Evolutionary conservation across 1,140 invertebrate genomes (phyloP).

Genomic region (Aporrectodea caliginosa): DNA sequence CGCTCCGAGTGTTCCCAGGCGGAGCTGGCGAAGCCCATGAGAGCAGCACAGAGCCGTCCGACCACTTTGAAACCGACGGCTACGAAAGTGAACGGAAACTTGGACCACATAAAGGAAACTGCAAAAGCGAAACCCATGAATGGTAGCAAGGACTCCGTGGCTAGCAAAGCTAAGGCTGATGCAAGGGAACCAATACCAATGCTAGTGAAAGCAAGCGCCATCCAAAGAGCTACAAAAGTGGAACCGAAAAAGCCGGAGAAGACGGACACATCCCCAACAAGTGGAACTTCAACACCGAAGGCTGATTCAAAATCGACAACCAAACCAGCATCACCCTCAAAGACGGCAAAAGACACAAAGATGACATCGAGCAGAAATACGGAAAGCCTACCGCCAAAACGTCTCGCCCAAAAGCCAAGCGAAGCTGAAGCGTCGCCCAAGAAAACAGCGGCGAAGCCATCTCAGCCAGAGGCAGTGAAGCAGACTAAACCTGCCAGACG

Average conservation of each 20-base stretch:
- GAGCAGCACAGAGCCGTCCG: not conserved
- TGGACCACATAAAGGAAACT: too few species aligned
- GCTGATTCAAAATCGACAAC: not conserved
- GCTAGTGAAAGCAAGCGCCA: not conserved
- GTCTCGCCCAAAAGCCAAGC: not conserved
- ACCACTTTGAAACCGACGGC: not conserved
- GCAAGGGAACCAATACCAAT: too few species aligned
- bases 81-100: not conserved
- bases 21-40: not conserved
- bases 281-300: not conserved
- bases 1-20: not conserved
- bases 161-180: not conserved
- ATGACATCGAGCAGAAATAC: too few species aligned
- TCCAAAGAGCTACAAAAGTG: not conserved
- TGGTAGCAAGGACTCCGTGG: not conserved
- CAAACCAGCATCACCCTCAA: not conserved
- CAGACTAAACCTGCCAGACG: not conserved
- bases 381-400: too few species aligned
- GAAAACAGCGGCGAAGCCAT: not conserved
- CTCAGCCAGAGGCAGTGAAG: not conserved
- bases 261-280: not conserved
- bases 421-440: not conserved
- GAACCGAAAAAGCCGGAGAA: not conserved
- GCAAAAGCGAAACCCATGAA: not conserved
- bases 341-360: not conserved